phyloP scores from a whole-genome alignment of 2,797 vertebrate species.

The Sandelia bainsii region DNA sequence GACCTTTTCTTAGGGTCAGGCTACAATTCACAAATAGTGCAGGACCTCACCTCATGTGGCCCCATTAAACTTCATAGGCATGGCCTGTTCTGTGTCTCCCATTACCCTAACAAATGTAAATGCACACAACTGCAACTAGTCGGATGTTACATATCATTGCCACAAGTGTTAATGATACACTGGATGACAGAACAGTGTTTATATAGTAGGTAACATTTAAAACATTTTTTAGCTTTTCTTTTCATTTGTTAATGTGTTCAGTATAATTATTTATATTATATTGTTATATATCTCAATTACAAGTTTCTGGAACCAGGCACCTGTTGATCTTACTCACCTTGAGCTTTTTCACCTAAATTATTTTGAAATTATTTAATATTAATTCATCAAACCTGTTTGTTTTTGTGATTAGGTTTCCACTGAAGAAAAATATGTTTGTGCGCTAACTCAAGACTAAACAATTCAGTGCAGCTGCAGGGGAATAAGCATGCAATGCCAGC shows the following conservation, averaged over 20 bases:
- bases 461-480: not conserved
- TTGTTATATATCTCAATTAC: not conserved
- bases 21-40: slow-evolving; percentile 60
- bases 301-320: not conserved
- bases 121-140: slow-evolving; percentile 27
- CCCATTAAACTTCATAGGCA: slow-evolving; percentile 60
- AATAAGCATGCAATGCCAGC: not conserved
- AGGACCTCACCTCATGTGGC: slow-evolving; percentile 71
- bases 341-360: not conserved
- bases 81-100: slow-evolving; percentile 49
- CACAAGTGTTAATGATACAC: not conserved
- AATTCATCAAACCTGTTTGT: not conserved
- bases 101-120: slow-evolving; percentile 38
- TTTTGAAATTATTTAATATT: not conserved
- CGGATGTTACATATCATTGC: slow-evolving; percentile 19
- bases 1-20: slow-evolving; percentile 69
- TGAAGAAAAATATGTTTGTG: not conserved
- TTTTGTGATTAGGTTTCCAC: not conserved
- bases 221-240: not conserved
- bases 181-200: not conserved
- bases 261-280: not conserved
- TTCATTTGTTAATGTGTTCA: not conserved
- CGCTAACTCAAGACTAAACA: slow-evolving; percentile 5
- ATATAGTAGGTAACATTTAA: too few relatives aligned
- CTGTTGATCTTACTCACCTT: not conserved